phyloP scores from a whole-genome alignment of 2,797 vertebrate species.

The Bovichtus diacanthus region DNA sequence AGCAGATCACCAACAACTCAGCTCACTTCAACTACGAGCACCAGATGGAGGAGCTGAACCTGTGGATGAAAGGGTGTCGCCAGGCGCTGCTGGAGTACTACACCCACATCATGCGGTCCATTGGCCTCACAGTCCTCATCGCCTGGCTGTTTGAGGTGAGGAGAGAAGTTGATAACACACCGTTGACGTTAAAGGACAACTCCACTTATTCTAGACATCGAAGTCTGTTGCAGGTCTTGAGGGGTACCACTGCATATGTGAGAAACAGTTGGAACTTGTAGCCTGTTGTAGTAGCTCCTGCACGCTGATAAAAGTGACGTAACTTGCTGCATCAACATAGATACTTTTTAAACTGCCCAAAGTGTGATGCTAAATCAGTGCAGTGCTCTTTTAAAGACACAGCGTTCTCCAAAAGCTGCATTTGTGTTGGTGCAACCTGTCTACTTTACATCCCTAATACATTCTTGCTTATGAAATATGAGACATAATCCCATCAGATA shows the following conservation, averaged over 20 bases:
- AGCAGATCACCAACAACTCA: conserved; percentile 90
- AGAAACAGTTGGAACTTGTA: background rate
- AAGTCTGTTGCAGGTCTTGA: background rate
- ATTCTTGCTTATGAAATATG: background rate
- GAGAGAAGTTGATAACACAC: background rate
- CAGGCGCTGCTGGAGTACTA: conserved; percentile 91
- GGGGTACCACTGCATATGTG: background rate
- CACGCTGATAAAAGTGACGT: background rate
- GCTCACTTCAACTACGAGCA: conserved; percentile 93
- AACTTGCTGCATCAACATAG: background rate
- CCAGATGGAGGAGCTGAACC: conserved; percentile 90
- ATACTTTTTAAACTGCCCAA: background rate
- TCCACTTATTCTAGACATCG: background rate
- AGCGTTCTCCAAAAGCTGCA: background rate
- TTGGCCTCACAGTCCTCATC: conserved; percentile 88
- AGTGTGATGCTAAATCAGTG: background rate
- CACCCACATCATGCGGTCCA: conserved; percentile 89
- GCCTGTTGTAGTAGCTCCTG: background rate
- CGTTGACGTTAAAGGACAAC: background rate
- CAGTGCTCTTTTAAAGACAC: background rate
- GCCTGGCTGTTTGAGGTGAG: conserved; percentile 95
- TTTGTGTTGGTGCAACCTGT: background rate
- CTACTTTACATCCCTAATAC: too few relatives aligned
- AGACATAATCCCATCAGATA: background rate
- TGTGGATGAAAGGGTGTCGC: conserved; percentile 91